Evolutionary conservation across 2,797 vertebrate genomes (phyloP).

Genomic region (Vultur gryphus): DNA sequence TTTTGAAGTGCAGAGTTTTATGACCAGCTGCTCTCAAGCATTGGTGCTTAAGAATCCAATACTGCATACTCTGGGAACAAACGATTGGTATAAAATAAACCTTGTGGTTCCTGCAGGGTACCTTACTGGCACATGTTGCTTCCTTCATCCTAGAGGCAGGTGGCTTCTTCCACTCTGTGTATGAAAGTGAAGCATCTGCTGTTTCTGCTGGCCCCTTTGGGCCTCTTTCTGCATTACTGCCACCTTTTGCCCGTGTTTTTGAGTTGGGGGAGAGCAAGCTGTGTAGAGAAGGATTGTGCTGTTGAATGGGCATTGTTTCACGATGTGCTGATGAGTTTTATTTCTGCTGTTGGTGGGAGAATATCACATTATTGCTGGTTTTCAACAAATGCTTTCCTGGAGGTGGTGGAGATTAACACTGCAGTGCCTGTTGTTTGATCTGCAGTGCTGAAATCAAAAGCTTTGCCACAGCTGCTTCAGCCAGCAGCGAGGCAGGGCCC

Average conservation of each 20-base stretch:
- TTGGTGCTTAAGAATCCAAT: neutral
- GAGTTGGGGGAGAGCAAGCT: neutral
- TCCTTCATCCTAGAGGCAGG: neutral
- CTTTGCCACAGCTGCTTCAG: slow-evolving; percentile 10
- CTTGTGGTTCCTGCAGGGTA: neutral
- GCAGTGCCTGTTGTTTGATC: neutral
- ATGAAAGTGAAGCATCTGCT: neutral
- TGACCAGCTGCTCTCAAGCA: neutral
- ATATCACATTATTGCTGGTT: neutral
- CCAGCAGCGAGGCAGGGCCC: accelerated
- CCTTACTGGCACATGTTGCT: neutral
- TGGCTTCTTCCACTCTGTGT: neutral
- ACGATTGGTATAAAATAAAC: neutral
- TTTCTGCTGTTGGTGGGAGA: neutral
- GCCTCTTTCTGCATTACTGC: neutral
- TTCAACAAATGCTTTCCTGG: neutral
- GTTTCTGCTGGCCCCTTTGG: neutral
- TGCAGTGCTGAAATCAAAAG: neutral
- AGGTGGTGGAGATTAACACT: neutral
- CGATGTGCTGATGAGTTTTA: neutral
- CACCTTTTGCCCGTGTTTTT: neutral
- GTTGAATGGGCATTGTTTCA: neutral
- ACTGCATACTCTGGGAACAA: neutral
- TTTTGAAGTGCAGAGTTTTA: neutral
- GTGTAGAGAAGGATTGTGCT: neutral